Evolutionary conservation across 2,888 invertebrate genomes (phyloP), one percentile per base, ranked within the genome.

Genomic region (Xanthia icteritia): DNA sequence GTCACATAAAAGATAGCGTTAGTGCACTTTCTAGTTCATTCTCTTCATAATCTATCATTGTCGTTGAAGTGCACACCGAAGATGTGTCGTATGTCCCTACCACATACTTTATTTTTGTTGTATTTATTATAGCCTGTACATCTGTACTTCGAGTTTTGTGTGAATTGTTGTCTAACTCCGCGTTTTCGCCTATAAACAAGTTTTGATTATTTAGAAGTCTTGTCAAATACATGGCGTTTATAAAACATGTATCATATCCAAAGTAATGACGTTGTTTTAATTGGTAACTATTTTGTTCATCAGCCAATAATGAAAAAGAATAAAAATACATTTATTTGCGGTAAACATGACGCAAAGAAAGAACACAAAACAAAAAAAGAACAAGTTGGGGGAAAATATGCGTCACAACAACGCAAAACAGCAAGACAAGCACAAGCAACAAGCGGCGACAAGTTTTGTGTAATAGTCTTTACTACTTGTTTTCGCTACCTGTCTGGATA

Each of bases 21-120:
- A 68, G n/a, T n/a, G n/a, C 48, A 48, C 48, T 69, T 48, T 69
- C 48, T 68, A 68, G 69, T 48, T 36, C n/a, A 69, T 68, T 36
- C 20, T 39, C 69, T 20, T 20, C 71, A 36, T 39, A 68, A 72
- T 72, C n/a, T 13, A 72, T 68, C n/a, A 68, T 2, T 48, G 69
- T 72, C 69, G 36, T 48, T 48, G 36, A 72, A n/a, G 48, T 27
- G 20, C 17, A 36, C 17, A n/a, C 48, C 20, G 2, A 8, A 36
- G 20, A 36, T 13, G n/a, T n/a, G 13, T 27, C 13, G 5, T 31
- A 20, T 0, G 17, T 54, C 56, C n/a, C n/a, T 54, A 23, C 0
- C n/a, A 23, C 56, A 15, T 27, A 27, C 27, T 27, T 58, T 27
- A 17, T 27, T 58, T 8, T 27, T 27, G 15, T 27, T 58, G 8